Evolutionary conservation across 2,113 vertebrate species (phyloP), one percentile per base, ranked within the genome.

Genomic region (Myotis brandtii): DNA sequence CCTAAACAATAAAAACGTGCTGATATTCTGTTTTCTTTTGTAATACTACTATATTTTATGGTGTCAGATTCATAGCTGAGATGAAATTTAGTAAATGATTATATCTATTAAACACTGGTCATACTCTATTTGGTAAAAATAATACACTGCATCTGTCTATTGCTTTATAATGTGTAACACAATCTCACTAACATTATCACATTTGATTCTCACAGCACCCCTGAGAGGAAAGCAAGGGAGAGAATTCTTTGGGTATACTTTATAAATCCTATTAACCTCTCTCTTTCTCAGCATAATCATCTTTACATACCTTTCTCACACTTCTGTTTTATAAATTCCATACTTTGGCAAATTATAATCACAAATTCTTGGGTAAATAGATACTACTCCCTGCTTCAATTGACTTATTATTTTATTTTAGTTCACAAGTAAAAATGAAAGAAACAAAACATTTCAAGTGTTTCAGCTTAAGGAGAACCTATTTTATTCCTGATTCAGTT

Each of bases 261-360:
- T 64, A 54, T 50, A n/a, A 50, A 54, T 82, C 21, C 76, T 50
- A 10, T 43, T 93, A 87, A 17, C 17, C 14, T 56, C 2, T 10
- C 25, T 11, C 3, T 4, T 13, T 4, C 17, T 89, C 3, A 59
- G 17, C 7, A 34, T 25, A 80, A 79, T 66, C 6, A 69, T 82
- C 5, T 50, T 92, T 93, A 56, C 5, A 70, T 4, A 92, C 0
- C 11, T 70, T 0, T 30, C 32, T 93, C 32, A 43, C 8, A 23
- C 14, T 73, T 12, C 13, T 40, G 17, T 89, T 70, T 56, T 59
- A n/a, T 88, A 6, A 37, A 37, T 86, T 88, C 77, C 13, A 64
- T 46, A 76, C 37, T 96, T 91, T 91, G 4, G 25, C 20, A 94
- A 81, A 34, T 87, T 96, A 70, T 43, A 67, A 54, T 80, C 5